Evolutionary conservation across 2,113 vertebrate species (phyloP).

Genomic region (Fulica atra): DNA sequence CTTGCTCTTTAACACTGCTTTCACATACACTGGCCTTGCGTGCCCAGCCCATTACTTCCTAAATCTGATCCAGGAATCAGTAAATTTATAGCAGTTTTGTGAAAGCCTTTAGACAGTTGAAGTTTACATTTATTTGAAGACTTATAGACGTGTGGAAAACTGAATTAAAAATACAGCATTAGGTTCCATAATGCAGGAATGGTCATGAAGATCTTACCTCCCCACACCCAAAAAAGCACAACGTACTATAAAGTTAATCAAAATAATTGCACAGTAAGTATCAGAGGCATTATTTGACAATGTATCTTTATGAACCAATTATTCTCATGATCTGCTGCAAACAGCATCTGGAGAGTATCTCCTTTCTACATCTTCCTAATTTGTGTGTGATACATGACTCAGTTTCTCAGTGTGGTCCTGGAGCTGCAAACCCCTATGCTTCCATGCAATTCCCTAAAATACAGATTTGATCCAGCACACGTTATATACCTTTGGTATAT

Average conservation of each 20-base stretch:
- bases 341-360: not conserved
- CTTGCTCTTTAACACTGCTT: not conserved
- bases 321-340: not conserved
- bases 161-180: not conserved
- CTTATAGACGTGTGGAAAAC: not conserved
- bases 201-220: not conserved
- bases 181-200: not conserved
- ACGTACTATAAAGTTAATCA: not conserved
- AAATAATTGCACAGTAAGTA: not conserved
- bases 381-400: not conserved
- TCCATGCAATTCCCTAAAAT: not conserved
- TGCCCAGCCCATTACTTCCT: slow-evolving; percentile 70
- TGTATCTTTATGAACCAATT: not conserved
- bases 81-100: slow-evolving; percentile 54
- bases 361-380: not conserved
- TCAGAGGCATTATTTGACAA: not conserved
- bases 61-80: slow-evolving; percentile 71
- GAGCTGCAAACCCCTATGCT: not conserved
- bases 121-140: not conserved
- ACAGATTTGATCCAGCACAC: not conserved
- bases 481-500: not conserved
- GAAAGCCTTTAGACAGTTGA: not conserved
- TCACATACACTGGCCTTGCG: not conserved
- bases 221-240: not conserved
- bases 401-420: not conserved